Percentiles rank a stretch among this genome's conserved stretches.
Conservation (phyloP, 2,888 invertebrate genomes). For the Exephanes ischioxanthus region DNA sequence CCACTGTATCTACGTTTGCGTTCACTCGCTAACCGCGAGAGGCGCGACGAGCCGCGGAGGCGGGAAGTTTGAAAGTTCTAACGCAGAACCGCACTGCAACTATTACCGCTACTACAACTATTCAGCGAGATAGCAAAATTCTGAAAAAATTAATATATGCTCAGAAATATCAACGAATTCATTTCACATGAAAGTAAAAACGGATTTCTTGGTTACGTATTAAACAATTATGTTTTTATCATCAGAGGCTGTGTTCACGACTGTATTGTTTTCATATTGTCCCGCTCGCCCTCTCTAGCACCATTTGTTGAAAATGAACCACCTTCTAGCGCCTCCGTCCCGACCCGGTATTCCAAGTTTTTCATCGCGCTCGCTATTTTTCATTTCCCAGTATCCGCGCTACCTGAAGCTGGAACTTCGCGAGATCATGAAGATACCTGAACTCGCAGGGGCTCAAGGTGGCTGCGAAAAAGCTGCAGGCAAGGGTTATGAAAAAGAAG, state of each 20-base stretch:
- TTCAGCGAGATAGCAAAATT: background rate
- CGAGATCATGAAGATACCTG: slow-evolving; percentile 24
- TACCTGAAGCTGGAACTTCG: slow-evolving; percentile 38
- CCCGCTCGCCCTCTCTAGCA: slow-evolving; percentile 63
- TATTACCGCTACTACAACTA: background rate
- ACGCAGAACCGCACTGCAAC: background rate
- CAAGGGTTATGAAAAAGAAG: background rate
- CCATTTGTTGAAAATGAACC: slow-evolving; percentile 9
- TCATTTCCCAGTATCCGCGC: slow-evolving; percentile 71
- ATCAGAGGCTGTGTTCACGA: background rate
- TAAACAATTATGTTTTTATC: background rate
- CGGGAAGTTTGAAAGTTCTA: background rate
- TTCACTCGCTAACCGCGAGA: too few relatives aligned
- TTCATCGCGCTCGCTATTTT: slow-evolving; percentile 76
- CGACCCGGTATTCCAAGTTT: slow-evolving; percentile 73
- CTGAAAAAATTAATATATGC: background rate
- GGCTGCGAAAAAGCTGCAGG: slow-evolving; percentile 17
- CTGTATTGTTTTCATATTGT: slow-evolving; percentile 71
- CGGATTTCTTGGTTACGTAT: too few relatives aligned
- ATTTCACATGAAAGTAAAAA: background rate
- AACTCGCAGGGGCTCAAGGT: slow-evolving; percentile 47
- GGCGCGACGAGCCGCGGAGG: too few relatives aligned
- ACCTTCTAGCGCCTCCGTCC: slow-evolving; percentile 18
- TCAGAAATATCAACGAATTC: background rate
- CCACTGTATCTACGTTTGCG: too few relatives aligned